Base-by-base conservation (phyloP, 2,113 vertebrate genomes). In the Hemichromis elongatus region DNA sequence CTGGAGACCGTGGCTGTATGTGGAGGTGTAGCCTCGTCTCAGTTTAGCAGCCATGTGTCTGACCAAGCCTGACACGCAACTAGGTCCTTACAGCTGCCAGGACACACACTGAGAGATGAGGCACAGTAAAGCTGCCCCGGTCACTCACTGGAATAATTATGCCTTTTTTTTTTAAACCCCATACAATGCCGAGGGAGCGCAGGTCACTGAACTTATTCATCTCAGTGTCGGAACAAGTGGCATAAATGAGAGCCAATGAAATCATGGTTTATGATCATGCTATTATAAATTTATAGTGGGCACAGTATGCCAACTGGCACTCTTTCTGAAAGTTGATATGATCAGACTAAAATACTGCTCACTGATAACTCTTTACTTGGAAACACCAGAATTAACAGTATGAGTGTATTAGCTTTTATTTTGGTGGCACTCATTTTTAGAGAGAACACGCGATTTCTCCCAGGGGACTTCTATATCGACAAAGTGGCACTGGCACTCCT, bases 11-110 rank as follows among this genome's bases (percentile, higher is more conserved):
- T n/a, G 61, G 89, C 78, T 85, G 86, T 80, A 80, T 56, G 70
- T 78, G 18, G 84, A 92, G 90, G 92, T 91, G 92, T 84, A 89
- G 89, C 85, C 91, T 84, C 42, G 59, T 92, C 90, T 90, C 90
- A 81, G 80, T 91, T 91, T 88, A 92, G 89, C 86, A 90, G 91
- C 90, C 94, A 90, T 92, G 93, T 93, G 94, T 94, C 89, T 89
- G 91, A 86, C 55, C 83, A 40, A 77, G 85, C 89, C 88, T 90
- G 92, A 95, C 94, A 95, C 89, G 88, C 94, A 94, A 92, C 56
- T 89, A 56, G 83, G 87, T 90, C 83, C 55, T 78, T 92, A 88
- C 93, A 94, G 90, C 92, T 90, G 91, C 93, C 93, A 91, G 89
- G 90, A 92, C 89, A 89, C 94, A 90, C 89, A 93, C 87, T 77